Evolutionary conservation across 2,797 vertebrate genomes (phyloP), one percentile per base, ranked within the genome.

Genomic region (Carapus acus): DNA sequence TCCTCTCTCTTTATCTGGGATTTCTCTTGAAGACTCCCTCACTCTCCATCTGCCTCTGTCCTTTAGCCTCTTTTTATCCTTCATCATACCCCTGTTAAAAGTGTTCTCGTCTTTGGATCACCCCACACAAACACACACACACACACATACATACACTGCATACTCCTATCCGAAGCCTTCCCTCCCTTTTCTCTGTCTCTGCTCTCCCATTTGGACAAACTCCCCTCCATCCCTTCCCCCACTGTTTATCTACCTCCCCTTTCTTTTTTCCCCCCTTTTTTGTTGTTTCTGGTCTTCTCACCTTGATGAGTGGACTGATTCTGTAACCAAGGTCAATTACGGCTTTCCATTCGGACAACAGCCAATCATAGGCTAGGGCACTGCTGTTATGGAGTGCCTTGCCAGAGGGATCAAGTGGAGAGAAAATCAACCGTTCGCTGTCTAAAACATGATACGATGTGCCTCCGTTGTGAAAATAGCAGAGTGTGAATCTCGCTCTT

Each of bases 271-370:
- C 52, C 39, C 31, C 43, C 19, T 64, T 74, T 63, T 38, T 74
- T 70, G 73, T 57, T 20, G 14, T 53, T 27, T 29, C 57, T 54
- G 5, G 54, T 65, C 64, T 65, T 43, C 63, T 53, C 43, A 53
- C 65, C 67, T 54, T 65, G 70, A 72, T 59, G 61, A 72, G 74
- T 24, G 58, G 61, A 57, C 67, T 87, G 80, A 85, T 87, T 83
- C 74, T 77, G 73, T 67, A 79, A 73, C 79, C 86, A 88, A 90
- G 86, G 88, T 90, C 86, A 86, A 85, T 86, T 85, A 84, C 71
- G 77, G 70, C 71, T 71, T 73, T 79, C 69, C 75, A 79, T 81
- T 85, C 70, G 76, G 78, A 83, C 78, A 60, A 44, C 65, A 67
- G 73, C 78, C 54, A 82, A 79, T 83, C 73, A 76, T 61, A 49